Evolutionary conservation across 2,797 vertebrate genomes (phyloP).

Genomic region (Dendrocincla tyrannina): DNA sequence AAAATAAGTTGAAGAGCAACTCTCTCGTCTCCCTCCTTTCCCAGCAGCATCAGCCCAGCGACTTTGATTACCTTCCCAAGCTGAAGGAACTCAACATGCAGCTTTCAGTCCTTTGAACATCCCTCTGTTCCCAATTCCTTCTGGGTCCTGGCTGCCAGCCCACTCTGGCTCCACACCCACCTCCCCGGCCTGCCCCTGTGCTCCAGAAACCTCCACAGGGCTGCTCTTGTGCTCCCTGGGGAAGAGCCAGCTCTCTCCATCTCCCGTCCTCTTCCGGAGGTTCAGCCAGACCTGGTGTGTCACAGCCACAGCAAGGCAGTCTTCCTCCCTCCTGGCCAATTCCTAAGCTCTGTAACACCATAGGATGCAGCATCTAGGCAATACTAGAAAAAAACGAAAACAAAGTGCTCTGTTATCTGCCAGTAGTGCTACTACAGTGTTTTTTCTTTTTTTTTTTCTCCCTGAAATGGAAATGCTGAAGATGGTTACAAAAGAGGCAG

Average conservation of each 20-base stretch:
- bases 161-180: accelerated
- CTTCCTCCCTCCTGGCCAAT: neutral
- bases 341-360: neutral
- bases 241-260: neutral
- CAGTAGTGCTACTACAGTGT: neutral
- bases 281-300: neutral
- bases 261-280: neutral
- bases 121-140: neutral
- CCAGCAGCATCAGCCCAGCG: neutral
- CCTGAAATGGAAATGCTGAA: neutral
- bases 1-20: neutral
- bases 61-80: neutral
- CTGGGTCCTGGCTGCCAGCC: neutral
- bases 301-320: neutral
- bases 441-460: neutral
- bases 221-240: neutral
- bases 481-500: neutral
- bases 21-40: neutral
- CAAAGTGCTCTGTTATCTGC: neutral
- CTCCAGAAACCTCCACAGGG: neutral
- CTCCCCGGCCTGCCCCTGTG: accelerated
- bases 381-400: neutral
- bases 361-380: neutral
- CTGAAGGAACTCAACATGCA: neutral
- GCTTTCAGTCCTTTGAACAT: neutral